phyloP scores from a whole-genome alignment of 2,888 invertebrate species.

The Nomada ruficornis region DNA sequence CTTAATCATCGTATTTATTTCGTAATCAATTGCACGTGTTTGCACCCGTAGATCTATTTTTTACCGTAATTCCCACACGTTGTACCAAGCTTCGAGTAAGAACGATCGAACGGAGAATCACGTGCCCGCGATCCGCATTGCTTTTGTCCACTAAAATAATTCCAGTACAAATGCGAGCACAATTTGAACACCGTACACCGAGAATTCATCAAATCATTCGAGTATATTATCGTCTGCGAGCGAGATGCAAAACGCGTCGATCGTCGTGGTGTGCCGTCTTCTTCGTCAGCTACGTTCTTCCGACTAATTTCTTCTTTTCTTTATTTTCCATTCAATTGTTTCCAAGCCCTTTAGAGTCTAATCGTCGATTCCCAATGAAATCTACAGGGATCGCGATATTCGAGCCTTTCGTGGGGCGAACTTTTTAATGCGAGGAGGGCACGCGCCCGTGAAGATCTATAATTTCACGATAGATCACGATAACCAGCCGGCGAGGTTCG shows the following conservation, averaged over 20 bases:
- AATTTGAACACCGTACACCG: constrained; percentile 30
- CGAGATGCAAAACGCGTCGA: neutral
- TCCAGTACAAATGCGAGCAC: constrained; percentile 22
- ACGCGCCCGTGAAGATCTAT: constrained; percentile 7
- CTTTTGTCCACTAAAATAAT: no score
- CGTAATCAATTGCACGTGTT: constrained; percentile 71
- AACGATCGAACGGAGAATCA: constrained; percentile 27
- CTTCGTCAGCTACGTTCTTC: constrained; percentile 67
- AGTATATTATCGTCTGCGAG: neutral
- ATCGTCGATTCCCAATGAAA: constrained; percentile 4
- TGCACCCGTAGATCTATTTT: constrained; percentile 63
- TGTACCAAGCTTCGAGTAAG: constrained; percentile 4
- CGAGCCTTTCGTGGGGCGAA: constrained; percentile 9
- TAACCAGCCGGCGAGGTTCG: constrained; percentile 15
- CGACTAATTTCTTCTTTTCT: constrained; percentile 30
- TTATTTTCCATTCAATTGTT: constrained; percentile 26
- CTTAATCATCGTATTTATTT: constrained; percentile 82
- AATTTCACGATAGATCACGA: constrained; percentile 10
- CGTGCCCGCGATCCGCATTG: neutral
- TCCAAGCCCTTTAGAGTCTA: constrained; percentile 50
- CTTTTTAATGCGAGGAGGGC: neutral
- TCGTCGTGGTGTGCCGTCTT: constrained; percentile 50
- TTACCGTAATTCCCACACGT: constrained; percentile 22
- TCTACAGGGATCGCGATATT: neutral
- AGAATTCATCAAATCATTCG: constrained; percentile 21